Conservation (phyloP, 2,888 invertebrate genomes). For the Polyommatus icarus region DNA sequence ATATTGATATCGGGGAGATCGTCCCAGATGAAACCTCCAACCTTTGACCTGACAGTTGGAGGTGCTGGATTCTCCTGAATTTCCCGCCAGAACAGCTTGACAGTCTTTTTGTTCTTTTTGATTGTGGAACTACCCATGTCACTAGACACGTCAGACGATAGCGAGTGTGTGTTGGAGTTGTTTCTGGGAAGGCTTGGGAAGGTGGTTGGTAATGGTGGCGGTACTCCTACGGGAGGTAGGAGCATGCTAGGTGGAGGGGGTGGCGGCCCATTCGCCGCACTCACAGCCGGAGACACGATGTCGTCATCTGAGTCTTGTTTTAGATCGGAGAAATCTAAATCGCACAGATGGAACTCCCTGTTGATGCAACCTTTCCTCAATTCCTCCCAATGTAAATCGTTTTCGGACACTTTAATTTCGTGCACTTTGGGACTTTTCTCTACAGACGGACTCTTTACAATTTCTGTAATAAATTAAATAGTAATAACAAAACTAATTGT, state of each 20-base stretch:
- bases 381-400: slow-evolving; percentile 97
- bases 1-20: slow-evolving; percentile 91
- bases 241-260: slow-evolving; percentile 87
- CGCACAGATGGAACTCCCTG: slow-evolving; percentile 91
- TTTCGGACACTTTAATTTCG: slow-evolving; percentile 93
- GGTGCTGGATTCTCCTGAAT: slow-evolving; percentile 87
- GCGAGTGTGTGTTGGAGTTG: slow-evolving; percentile 59
- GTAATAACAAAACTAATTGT: slow-evolving; percentile 2
- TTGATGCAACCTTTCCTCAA: slow-evolving; percentile 86
- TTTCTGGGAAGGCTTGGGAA: slow-evolving; percentile 68
- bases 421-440: slow-evolving; percentile 83
- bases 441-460: slow-evolving; percentile 85
- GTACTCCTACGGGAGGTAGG: slow-evolving; percentile 70
- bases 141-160: slow-evolving; percentile 60
- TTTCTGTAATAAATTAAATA: slow-evolving; percentile 71
- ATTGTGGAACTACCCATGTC: slow-evolving; percentile 76
- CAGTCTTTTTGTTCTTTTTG: slow-evolving; percentile 96
- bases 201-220: slow-evolving; percentile 76
- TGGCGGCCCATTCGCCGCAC: slow-evolving; percentile 85
- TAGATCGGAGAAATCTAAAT: slow-evolving; percentile 97
- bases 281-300: slow-evolving; percentile 83
- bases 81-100: slow-evolving; percentile 99
- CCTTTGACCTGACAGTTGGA: slow-evolving; percentile 76
- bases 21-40: slow-evolving; percentile 93
- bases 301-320: slow-evolving; percentile 93